Conservation (phyloP, 2,113 vertebrate species). For the Thinocorus orbignyianus region DNA sequence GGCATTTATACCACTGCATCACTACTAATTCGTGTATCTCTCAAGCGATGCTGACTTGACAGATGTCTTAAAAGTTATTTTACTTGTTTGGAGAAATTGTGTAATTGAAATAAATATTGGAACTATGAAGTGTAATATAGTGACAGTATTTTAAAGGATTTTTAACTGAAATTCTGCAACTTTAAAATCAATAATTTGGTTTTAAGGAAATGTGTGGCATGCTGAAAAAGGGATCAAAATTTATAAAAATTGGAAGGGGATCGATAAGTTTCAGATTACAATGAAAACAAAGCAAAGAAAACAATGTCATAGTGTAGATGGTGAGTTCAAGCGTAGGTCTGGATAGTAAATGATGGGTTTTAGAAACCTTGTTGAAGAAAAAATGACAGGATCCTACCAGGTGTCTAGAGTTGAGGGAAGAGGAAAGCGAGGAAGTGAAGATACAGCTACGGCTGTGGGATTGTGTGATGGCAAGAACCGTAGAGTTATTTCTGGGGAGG, state of each 20-base stretch:
- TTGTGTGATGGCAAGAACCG: neutral
- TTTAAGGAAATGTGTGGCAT: neutral
- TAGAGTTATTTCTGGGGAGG: neutral
- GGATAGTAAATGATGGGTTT: neutral
- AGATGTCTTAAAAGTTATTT: neutral
- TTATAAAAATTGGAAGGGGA: neutral
- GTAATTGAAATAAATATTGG: neutral
- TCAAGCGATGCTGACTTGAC: neutral
- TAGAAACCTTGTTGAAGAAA: neutral
- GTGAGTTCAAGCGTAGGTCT: neutral
- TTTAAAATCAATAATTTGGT: neutral
- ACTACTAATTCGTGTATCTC: neutral
- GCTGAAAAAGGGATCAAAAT: neutral
- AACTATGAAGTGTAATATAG: neutral
- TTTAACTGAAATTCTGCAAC: neutral
- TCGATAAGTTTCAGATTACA: neutral
- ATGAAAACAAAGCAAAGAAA: neutral
- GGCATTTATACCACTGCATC: neutral
- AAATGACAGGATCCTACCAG: neutral
- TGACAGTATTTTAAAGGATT: neutral
- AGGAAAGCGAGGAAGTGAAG: neutral
- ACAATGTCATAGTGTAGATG: neutral
- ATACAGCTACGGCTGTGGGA: rapidly evolving
- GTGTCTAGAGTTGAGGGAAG: neutral
- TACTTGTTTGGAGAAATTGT: neutral